Conservation (phyloP, 2,888 invertebrate species). For the Tupiocoris notatus region DNA sequence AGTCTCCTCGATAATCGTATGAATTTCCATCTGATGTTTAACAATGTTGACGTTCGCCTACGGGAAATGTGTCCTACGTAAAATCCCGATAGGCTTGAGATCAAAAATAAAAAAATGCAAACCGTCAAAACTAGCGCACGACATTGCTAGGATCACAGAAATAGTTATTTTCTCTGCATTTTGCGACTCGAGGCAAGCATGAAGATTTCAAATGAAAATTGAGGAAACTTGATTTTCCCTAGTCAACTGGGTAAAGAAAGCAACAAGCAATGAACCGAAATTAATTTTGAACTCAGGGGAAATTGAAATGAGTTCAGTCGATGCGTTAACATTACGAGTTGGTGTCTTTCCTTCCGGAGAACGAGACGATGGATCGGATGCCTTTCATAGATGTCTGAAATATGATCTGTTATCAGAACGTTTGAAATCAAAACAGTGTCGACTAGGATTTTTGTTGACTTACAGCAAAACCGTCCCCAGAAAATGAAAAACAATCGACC, state of each 20-base stretch:
- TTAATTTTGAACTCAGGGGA: neutral
- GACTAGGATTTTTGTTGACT: neutral
- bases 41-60: too few species aligned
- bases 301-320: slow-evolving; percentile 14
- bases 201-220: neutral
- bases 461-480: too few species aligned
- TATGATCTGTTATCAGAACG: slow-evolving; percentile 44
- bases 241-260: neutral
- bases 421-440: neutral
- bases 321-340: slow-evolving; percentile 45
- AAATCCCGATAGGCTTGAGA: neutral
- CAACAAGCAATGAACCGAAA: slow-evolving; percentile 10
- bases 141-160: slow-evolving; percentile 26
- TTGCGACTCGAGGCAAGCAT: neutral
- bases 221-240: neutral
- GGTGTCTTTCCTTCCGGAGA: slow-evolving; percentile 57
- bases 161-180: neutral
- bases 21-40: too few species aligned
- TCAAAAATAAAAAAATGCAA: neutral
- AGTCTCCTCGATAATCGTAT: too few species aligned
- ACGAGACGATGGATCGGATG: slow-evolving; percentile 80
- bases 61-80: slow-evolving; percentile 10
- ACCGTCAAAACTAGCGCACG: neutral
- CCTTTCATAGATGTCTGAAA: slow-evolving; percentile 83
- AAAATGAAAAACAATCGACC: too few species aligned